phyloP scores from a whole-genome alignment of 2,888 invertebrate species.

The Ernsta delagoae region DNA sequence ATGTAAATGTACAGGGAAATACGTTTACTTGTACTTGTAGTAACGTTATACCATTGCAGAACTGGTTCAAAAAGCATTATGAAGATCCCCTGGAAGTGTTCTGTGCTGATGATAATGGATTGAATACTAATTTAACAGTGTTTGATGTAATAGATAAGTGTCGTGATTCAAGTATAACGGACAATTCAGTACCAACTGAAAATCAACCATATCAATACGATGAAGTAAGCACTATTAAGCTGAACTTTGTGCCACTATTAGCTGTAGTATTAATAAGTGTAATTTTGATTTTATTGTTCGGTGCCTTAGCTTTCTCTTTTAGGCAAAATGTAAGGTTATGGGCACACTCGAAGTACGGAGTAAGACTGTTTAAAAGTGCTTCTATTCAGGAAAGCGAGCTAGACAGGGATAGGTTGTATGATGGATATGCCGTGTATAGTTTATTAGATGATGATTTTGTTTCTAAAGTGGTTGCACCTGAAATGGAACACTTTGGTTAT shows the following conservation, averaged over 20 bases:
- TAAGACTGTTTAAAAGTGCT: conserved; percentile 89
- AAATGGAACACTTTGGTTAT: conserved; percentile 88
- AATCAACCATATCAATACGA: conserved; percentile 86
- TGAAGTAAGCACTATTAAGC: conserved; percentile 87
- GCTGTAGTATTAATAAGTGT: conserved; percentile 90
- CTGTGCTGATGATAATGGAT: conserved; percentile 84
- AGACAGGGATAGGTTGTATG: conserved; percentile 89
- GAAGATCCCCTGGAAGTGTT: conserved; percentile 87
- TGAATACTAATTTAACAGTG: conserved; percentile 71
- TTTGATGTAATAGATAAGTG: conserved; percentile 79
- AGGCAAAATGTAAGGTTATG: conserved; percentile 92
- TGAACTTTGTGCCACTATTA: conserved; percentile 89
- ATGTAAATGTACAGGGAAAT: conserved; percentile 89
- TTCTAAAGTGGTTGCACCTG: conserved; percentile 88
- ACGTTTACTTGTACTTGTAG: conserved; percentile 92
- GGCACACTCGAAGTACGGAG: conserved; percentile 92
- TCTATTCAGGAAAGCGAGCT: conserved; percentile 84
- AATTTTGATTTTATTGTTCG: conserved; percentile 88
- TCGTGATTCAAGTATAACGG: conserved; percentile 73
- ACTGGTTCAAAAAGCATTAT: conserved; percentile 87
- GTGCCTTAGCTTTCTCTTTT: conserved; percentile 90
- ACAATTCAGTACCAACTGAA: conserved; percentile 84
- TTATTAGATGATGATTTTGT: conserved; percentile 91
- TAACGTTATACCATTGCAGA: conserved; percentile 87
- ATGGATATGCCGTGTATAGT: conserved; percentile 95